Percentiles rank a stretch among this genome's conserved stretches.
Evolutionary conservation across 1,140 invertebrate genomes (phyloP).

Genomic region (Tetraneura akinire): DNA sequence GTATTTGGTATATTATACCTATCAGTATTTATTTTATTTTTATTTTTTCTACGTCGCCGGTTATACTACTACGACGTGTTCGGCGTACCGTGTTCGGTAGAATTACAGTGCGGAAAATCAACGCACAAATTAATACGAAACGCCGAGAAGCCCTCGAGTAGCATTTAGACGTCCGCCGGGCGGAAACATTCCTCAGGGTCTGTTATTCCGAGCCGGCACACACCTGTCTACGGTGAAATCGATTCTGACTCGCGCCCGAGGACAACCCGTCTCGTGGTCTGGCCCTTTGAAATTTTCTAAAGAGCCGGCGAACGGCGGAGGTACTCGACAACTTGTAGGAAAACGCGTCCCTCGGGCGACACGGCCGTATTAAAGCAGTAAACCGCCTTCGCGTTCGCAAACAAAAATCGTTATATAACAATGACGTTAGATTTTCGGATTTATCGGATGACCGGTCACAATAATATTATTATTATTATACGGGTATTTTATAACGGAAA

Average conservation of each 20-base stretch:
- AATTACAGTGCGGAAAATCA: background rate
- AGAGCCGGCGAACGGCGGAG: background rate
- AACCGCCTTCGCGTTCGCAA: too few species aligned
- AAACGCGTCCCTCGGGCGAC: background rate
- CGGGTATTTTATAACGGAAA: too few species aligned
- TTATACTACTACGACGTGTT: background rate
- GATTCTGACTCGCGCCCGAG: background rate
- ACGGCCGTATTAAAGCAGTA: too few species aligned
- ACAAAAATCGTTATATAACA: too few species aligned
- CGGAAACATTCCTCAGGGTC: conserved; percentile 16
- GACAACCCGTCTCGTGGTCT: background rate
- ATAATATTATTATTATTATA: too few species aligned
- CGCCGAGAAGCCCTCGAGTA: background rate
- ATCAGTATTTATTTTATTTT: background rate
- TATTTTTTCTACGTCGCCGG: background rate
- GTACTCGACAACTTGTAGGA: background rate
- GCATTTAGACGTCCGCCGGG: background rate
- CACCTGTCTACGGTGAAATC: conserved; percentile 19
- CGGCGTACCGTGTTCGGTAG: background rate
- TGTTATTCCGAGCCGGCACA: conserved; percentile 14
- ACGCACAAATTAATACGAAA: conserved; percentile 10
- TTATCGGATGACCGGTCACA: background rate
- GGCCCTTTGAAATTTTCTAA: background rate
- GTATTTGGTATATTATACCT: too few species aligned
- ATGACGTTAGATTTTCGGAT: background rate